phyloP scores from a whole-genome alignment of 1,140 invertebrate species.

The Drosophila navojoa region DNA sequence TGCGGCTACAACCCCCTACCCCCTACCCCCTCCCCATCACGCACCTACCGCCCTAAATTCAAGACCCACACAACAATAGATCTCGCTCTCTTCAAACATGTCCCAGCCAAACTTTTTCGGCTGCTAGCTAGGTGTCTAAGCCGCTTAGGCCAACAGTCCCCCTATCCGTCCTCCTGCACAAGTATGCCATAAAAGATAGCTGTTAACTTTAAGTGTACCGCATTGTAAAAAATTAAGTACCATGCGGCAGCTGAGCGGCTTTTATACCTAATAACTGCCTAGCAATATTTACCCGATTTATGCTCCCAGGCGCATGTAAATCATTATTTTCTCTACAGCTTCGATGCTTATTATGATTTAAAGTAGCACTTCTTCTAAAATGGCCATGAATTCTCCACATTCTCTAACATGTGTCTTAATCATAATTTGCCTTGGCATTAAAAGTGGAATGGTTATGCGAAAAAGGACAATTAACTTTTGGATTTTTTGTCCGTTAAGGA shows the following conservation, averaged over 20 bases:
- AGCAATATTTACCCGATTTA: conserved; percentile 37
- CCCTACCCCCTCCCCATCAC: too few relatives aligned
- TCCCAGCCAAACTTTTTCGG: conserved; percentile 41
- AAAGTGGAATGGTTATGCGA: neutral
- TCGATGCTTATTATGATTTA: conserved; percentile 61
- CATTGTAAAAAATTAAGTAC: conserved; percentile 53
- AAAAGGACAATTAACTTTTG: too few relatives aligned
- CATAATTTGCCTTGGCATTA: conserved; percentile 37
- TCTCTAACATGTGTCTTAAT: conserved; percentile 49
- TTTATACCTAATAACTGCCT: conserved; percentile 34
- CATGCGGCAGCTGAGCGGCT: conserved; percentile 28
- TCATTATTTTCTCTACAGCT: conserved; percentile 35
- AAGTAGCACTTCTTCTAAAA: conserved; percentile 33
- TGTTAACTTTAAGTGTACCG: conserved; percentile 39
- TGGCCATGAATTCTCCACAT: neutral
- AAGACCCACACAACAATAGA: conserved; percentile 54
- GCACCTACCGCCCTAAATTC: conserved; percentile 6
- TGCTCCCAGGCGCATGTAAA: conserved; percentile 38
- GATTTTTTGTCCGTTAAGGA: too few relatives aligned
- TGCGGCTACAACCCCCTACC: neutral
- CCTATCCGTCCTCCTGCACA: conserved; percentile 20
- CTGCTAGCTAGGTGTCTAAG: conserved; percentile 41
- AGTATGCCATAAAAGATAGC: conserved; percentile 57
- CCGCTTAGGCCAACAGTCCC: conserved; percentile 59
- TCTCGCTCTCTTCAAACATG: conserved; percentile 41